Evolutionary conservation across 2,888 invertebrate genomes (phyloP), one percentile per base, ranked within the genome.

Genomic region (Aleiodes leptofemur): DNA sequence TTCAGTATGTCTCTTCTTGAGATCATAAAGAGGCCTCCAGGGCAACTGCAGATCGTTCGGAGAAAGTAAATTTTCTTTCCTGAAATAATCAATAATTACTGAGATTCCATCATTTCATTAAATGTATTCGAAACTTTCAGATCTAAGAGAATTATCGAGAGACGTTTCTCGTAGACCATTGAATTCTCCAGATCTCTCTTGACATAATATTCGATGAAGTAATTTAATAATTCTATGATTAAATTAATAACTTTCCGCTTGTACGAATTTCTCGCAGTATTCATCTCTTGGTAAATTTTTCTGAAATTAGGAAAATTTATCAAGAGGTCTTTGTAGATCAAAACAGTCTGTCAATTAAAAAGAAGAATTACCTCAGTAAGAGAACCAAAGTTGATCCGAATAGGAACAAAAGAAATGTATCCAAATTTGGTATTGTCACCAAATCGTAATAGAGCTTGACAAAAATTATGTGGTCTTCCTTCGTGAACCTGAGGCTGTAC

Each of bases 401-500:
- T 86, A 94, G 94, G 83, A 93, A 92, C 57, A 96, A 91, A 84
- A 95, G 91, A 78, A 93, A 92, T 76, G 95, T 93, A 88, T 97
- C 96, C 76, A 96, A 90, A 82, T 95, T 93, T 56, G 95, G 95
- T 83, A 95, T 94, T 13, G 93, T 92, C 51, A 96, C 90, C 77
- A 97, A 90, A 85, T 97, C 95, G 88, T 94, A 95, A 75, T 95
- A 92, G 74, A 97, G 88, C 85, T 96, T 94, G 61, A 98, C 93
- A 66, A 98, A 91, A 16, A 92, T 90, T 69, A 98, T 92, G 88
- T 98, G 98, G 87, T 98, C 97, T 81, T 96, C 95, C 89, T 97
- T 98, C 1, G 95, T 94, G 90, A 98, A 97, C 87, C 96, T 96
- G 79, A 95, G 89, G 6, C 96, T 96, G 91, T 96, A 96, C 76